Conservation (phyloP, 53 echinoderm and acorn worm genomes). For the Holothuria leucospilota region DNA sequence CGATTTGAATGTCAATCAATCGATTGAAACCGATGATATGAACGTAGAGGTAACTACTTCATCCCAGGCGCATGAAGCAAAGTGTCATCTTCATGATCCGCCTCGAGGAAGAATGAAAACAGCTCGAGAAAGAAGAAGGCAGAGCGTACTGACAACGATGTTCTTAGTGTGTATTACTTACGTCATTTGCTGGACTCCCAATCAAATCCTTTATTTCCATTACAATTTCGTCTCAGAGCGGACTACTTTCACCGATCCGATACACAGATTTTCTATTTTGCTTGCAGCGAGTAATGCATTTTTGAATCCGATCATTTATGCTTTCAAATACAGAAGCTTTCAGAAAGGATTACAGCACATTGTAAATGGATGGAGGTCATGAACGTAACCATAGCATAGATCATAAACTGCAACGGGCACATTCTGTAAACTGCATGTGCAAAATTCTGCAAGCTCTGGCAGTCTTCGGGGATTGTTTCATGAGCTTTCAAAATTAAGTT, state of each 20-base stretch:
- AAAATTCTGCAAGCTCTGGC: too few species aligned
- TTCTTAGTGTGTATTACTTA: not conserved
- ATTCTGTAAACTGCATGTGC: too few species aligned
- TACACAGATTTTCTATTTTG: constrained; percentile 4
- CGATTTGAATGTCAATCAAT: not conserved
- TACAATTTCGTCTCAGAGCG: not conserved
- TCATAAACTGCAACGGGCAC: too few species aligned
- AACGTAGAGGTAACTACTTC: not conserved
- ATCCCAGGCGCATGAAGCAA: not conserved
- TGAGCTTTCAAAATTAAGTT: too few species aligned
- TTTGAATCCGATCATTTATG: constrained; percentile 18
- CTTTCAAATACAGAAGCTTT: constrained; percentile 38
- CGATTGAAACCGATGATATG: too few species aligned
- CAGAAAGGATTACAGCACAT: not conserved
- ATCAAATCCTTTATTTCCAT: constrained; percentile 22
- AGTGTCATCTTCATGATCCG: not conserved
- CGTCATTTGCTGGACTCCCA: constrained; percentile 21
- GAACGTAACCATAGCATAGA: too few species aligned
- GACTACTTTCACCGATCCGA: not conserved
- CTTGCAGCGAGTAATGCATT: constrained; percentile 28
- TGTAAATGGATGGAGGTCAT: too few species aligned
- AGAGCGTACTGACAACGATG: constrained; percentile 12
- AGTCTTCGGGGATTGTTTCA: too few species aligned
- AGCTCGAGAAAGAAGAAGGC: not conserved
- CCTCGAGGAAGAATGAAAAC: too few species aligned